phyloP scores from a whole-genome alignment of 64 coral and sea anemone species.

The Astreopora myriophthalma region DNA sequence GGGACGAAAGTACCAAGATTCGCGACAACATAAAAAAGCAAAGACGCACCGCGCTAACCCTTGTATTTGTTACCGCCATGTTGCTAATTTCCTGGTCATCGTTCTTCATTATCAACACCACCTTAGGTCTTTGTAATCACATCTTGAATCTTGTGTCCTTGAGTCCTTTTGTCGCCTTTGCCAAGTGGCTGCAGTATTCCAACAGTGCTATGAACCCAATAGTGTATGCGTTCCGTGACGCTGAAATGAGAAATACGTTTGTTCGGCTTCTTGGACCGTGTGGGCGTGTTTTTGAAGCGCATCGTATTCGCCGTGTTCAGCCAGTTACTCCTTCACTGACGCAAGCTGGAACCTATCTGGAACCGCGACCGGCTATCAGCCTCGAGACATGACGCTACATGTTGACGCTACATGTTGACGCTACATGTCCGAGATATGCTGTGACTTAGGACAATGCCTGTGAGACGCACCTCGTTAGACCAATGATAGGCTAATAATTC shows the following conservation, averaged over 20 bases:
- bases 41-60: constrained; percentile 43
- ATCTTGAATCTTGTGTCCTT: neutral
- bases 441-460: too few relatives aligned
- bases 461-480: too few relatives aligned
- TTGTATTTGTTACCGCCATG: constrained; percentile 36
- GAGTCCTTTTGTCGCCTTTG: constrained; percentile 1
- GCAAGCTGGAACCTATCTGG: neutral
- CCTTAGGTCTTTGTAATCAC: neutral
- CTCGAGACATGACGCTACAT: too few relatives aligned
- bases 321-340: neutral
- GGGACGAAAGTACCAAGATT: neutral
- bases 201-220: constrained; percentile 69
- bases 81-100: constrained; percentile 61
- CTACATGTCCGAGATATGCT: too few relatives aligned
- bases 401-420: too few relatives aligned
- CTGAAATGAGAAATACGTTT: constrained; percentile 62
- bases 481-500: too few relatives aligned
- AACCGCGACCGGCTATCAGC: neutral
- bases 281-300: neutral
- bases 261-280: constrained; percentile 34
- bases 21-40: constrained; percentile 43
- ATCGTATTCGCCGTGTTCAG: neutral
- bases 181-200: constrained; percentile 67
- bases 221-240: constrained; percentile 60
- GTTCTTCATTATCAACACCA: constrained; percentile 45